These are phyloP conservation scores for Cryptotis parvus DNA, from an alignment of 2,113 vertebrate species.

Conservation along the genomic window DNA sequence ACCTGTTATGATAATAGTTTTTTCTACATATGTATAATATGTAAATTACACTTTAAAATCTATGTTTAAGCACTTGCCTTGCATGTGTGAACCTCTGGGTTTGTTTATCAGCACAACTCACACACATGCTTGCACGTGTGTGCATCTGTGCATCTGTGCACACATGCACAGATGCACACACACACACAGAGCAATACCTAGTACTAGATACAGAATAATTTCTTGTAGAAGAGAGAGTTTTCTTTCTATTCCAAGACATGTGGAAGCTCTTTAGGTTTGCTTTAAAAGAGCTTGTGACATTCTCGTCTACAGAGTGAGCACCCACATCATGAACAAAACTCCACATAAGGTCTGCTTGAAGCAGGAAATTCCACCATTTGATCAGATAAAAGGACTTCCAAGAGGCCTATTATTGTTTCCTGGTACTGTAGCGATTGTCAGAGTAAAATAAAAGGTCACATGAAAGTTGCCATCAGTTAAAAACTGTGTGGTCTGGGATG, in stretches of 20 bases:
- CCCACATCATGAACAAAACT: neutral
- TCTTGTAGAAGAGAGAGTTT: neutral
- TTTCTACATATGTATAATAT: neutral
- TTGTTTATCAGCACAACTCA: too few species aligned
- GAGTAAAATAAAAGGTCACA: neutral
- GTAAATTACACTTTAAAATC: neutral
- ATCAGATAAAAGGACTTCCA: neutral
- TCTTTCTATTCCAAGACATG: neutral
- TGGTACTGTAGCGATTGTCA: neutral
- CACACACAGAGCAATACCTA: neutral
- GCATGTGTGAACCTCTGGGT: too few species aligned
- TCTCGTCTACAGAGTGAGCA: slow-evolving; percentile 24
- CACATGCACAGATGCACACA: too few species aligned
- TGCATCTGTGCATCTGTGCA: too few species aligned
- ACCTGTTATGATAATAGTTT: neutral
- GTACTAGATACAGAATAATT: neutral
- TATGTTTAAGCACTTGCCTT: neutral
- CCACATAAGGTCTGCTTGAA: neutral
- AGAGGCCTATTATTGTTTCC: neutral
- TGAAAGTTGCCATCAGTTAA: neutral
- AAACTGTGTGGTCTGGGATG: neutral
- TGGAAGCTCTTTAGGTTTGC: slow-evolving; percentile 1
- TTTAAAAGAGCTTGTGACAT: neutral
- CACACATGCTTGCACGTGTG: too few species aligned
- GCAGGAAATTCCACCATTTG: neutral